Conservation (phyloP, 2,888 invertebrate species). For the Eledone cirrhosa region DNA sequence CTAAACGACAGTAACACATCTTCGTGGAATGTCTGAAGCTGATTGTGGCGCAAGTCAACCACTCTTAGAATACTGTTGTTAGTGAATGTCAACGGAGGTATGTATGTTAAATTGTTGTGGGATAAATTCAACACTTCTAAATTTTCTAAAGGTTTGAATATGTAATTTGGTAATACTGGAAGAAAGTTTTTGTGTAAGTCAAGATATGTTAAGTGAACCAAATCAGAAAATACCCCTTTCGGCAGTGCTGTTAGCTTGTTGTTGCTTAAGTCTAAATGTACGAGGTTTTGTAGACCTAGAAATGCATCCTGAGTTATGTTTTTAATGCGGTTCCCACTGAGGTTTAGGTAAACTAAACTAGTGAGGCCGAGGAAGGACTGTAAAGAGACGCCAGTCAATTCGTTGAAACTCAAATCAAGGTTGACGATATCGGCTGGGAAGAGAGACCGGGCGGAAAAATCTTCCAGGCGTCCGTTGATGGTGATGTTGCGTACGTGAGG, state of each 20-base stretch:
- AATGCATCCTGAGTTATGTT: conserved; percentile 33
- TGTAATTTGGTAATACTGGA: conserved; percentile 31
- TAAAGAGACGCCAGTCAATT: conserved; percentile 32
- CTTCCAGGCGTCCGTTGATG: background rate
- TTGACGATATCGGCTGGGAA: background rate
- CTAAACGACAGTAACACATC: conserved; percentile 35
- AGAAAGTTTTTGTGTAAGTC: conserved; percentile 43
- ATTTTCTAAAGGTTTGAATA: conserved; percentile 39
- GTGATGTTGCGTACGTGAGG: background rate
- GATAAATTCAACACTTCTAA: conserved; percentile 41
- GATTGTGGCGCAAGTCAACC: conserved; percentile 47
- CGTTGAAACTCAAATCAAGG: conserved; percentile 42
- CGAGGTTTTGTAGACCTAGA: conserved; percentile 26
- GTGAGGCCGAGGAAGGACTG: conserved; percentile 30
- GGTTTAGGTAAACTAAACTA: background rate
- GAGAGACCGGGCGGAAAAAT: background rate
- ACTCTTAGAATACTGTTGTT: conserved; percentile 38
- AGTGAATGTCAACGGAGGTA: conserved; percentile 42
- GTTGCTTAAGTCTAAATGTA: conserved; percentile 35
- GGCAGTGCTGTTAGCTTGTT: conserved; percentile 35
- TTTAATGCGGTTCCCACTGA: conserved; percentile 35
- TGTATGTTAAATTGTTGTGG: conserved; percentile 39
- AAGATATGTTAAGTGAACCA: conserved; percentile 32
- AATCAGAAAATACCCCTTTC: conserved; percentile 30
- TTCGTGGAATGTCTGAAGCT: conserved; percentile 33